Base-by-base conservation (phyloP, 2,113 vertebrate genomes). In the Brachyhypopomus occidentalis region DNA sequence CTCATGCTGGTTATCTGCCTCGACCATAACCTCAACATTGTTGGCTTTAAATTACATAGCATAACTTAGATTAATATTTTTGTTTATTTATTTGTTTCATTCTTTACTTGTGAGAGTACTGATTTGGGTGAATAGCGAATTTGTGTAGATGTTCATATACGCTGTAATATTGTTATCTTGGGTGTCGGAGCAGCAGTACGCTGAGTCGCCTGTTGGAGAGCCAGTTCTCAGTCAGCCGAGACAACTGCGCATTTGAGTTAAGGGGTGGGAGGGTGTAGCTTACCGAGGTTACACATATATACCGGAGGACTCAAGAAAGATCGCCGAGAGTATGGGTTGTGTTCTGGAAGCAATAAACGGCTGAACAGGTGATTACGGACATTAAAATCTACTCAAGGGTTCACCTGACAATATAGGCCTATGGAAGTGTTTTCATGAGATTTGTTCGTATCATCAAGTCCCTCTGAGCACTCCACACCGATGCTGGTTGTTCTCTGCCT, bases 221-320 rank as follows among this genome's bases (percentile, higher is more conserved):
- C 3, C 66, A 22, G 34, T 23, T 70, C 66, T 5, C 17, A 34
- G 17, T 59, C 30, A n/a, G 38, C 23, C n/a, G 20, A n/a, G 56
- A 58, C 56, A 36, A n/a, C 56, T 75, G 73, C 73, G 73, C 73
- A 75, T 36, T 59, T 9, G 27, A 62, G 30, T 58, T 75, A 58
- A 41, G 73, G 19, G 30, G 58, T 60, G 73, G 56, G 73, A 62
- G 73, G 23, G 23, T 56, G 72, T 11, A 55, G 48, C 72, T 38
- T 20, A 70, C 66, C 30, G 34, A 74, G 72, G 5, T 25, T 59
- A 17, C 34, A 75, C 11, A 60, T 75, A 75, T 41, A 75, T 41
- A 62, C 73, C 73, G 58, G 30, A 62, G 56, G 34, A 60, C 30
- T 34, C 7, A 56, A 14, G 73, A 75, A 22, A 60, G 20, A 75